Percentiles rank a stretch among this genome's conserved stretches.
Conservation (phyloP, 2,797 vertebrate species). For the Choloepus didactylus region DNA sequence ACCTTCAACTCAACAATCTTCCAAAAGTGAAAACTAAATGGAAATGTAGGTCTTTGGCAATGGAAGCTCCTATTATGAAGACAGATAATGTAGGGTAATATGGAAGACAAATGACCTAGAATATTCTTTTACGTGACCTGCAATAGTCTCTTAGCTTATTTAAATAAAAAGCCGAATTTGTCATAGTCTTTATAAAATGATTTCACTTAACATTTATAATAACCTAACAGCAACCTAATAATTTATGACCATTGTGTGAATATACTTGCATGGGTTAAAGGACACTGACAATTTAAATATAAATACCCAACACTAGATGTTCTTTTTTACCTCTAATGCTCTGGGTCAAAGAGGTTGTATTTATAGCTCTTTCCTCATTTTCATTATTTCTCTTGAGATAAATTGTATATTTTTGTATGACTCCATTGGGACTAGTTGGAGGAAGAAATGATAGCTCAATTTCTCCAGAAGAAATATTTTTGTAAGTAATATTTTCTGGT, state of each 20-base stretch:
- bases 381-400: constrained; percentile 86
- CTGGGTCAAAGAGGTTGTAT: constrained; percentile 85
- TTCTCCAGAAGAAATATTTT: constrained; percentile 88
- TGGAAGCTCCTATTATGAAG: background rate
- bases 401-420: constrained; percentile 89
- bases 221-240: background rate
- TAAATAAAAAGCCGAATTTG: constrained; percentile 5
- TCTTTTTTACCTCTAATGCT: constrained; percentile 86
- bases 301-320: background rate
- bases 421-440: constrained; percentile 88
- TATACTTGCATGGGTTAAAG: constrained; percentile 23
- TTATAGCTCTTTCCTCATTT: constrained; percentile 85
- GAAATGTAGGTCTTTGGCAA: background rate
- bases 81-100: background rate
- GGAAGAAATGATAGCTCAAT: constrained; percentile 89
- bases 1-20: background rate
- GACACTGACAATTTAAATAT: constrained; percentile 13
- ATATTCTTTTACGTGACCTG: background rate
- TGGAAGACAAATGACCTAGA: background rate
- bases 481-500: constrained; percentile 90
- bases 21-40: constrained; percentile 28
- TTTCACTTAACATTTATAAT: background rate
- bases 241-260: background rate
- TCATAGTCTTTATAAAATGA: background rate
- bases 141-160: background rate